Evolutionary conservation across 2,113 vertebrate genomes (phyloP), one percentile per base, ranked within the genome.

Genomic region (Isichthys henryi): DNA sequence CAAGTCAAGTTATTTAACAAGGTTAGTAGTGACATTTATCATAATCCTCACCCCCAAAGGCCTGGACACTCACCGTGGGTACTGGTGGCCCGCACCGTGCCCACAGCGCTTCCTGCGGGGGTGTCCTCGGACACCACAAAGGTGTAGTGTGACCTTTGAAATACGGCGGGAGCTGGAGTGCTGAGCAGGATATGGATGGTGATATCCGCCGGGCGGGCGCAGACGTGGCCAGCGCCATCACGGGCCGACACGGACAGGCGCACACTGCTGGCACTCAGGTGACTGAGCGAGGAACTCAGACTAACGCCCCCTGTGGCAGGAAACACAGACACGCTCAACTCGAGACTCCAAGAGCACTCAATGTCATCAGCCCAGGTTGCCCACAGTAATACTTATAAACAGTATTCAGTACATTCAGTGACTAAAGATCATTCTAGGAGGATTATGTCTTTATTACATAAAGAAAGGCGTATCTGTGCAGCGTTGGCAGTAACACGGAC

Each of bases 81-180:
- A 35, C 92, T 94, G 70, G 92, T 93, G 35, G 96, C 97, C 92
- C 95, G 96, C 86, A 99, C 96, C 0, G 94, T 96, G 53, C 98
- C 98, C 19, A 99, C 92, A 0, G 89, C 86, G 0, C 95, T 98
- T 86, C 93, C 96, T 15, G 95, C 91, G 0, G 95, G 93, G 0
- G 94, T 92, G 43, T 98, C 96, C 94, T 99, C 98, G 0, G 95
- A 91, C 88, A 99, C 92, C 0, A 94, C 94, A 91, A 99, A 99
- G 23, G 89, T 89, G 43, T 99, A 99, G 21, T 93, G 93, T 0
- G 96, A 94, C 87, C 93, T 96, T 92, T 97, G 97, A 95, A 99
- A 99, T 49, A 96, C 77, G 0, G 97, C 95, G 1, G 97, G 97
- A 6, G 94, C 95, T 19, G 92, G 93, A 9, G 92, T 31, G 0